A percentile compares a stretch with the other conserved stretches of the same genome.
phyloP scores from a whole-genome alignment of 2,797 vertebrate species.

The Poliocrania exsul region DNA sequence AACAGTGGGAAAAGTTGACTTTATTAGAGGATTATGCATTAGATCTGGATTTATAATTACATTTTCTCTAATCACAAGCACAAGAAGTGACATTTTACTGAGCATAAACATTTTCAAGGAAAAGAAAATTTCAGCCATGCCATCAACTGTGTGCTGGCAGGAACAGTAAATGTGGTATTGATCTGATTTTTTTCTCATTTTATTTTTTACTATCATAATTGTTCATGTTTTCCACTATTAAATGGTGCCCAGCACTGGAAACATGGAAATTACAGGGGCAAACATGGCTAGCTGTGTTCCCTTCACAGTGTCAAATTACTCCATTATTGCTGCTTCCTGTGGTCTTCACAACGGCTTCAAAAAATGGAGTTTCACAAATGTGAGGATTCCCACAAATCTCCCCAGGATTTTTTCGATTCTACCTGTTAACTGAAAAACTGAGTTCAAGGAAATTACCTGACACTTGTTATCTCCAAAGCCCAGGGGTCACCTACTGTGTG shows the following conservation, averaged over 20 bases:
- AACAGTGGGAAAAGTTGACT: constrained; percentile 26
- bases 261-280: not conserved
- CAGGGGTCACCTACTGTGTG: not conserved
- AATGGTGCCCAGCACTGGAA: not conserved
- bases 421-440: not conserved
- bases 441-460: not conserved
- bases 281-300: not conserved
- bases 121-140: not conserved
- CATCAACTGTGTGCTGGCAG: not conserved
- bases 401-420: not conserved
- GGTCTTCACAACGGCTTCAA: not conserved
- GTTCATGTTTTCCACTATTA: not conserved
- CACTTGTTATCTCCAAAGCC: not conserved
- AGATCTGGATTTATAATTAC: constrained; percentile 35
- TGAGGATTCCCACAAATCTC: not conserved
- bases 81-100: constrained; percentile 6
- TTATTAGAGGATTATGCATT: constrained; percentile 39
- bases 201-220: not conserved
- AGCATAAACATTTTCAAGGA: not conserved
- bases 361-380: not conserved
- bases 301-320: not conserved
- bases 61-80: constrained; percentile 29
- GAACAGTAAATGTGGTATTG: not conserved
- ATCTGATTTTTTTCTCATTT: not conserved
- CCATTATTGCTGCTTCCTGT: not conserved